Evolutionary conservation across 2,888 invertebrate species (phyloP), one percentile per base, ranked within the genome.

Genomic region (Leistus spinibarbis): DNA sequence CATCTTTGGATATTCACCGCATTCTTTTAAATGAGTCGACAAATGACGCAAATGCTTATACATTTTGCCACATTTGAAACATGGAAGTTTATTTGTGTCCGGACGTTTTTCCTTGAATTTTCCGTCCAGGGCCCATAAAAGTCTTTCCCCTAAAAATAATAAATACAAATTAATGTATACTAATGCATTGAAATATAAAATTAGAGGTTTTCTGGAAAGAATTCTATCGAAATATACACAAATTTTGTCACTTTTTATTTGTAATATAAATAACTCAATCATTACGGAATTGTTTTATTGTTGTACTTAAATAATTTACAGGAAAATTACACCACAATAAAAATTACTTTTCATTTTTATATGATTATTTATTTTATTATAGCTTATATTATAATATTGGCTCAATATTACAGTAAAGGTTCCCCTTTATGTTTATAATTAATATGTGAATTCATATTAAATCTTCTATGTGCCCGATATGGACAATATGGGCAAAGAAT

Each of bases 11-110:
- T 84, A 84, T 74, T 87, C 86, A 69, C 89, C 89, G 79, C 89
- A 89, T 79, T 89, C 89, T 78, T 86, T 86, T 77, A 88, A 80
- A 78, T 89, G 89, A 10, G 88, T 86, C 76, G 85, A 86, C 78
- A 89, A 84, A 80, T 88, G 88, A 78, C 87, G 85, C 77, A 87
- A 84, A 83, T 88, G 87, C 16, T 87, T 86, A 79, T 89, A 89
- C 60, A 82, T 83, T 78, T 88, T 88, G 65, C 86, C 85, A 79
- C 89, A 89, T 57, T 16, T 5, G 7, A 57, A 5, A 19, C 57
- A 20, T 57, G 20, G 20, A 57, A 10, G 16, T 19, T 9, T 7
- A 20, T 57, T 19, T 16, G 9, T 19, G 17, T 57, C 20, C 3
- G 17, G 9, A 2, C 17, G 20, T 2, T 57, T 57, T 19, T n/a